Percentiles rank a stretch among this genome's conserved stretches.
phyloP scores from a whole-genome alignment of 2,113 vertebrate species.

The Zootoca vivipara region DNA sequence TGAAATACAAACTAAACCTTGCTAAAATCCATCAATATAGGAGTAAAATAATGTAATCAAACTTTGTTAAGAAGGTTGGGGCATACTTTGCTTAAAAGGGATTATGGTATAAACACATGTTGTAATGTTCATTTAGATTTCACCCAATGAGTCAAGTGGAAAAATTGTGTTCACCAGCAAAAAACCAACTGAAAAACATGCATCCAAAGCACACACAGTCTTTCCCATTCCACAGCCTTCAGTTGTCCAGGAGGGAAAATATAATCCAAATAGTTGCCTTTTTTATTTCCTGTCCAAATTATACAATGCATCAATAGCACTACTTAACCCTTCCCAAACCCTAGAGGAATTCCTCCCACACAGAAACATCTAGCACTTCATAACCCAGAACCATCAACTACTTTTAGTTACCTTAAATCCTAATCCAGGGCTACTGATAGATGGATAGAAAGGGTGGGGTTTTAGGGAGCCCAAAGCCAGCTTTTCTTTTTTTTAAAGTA shows the following conservation, averaged over 20 bases:
- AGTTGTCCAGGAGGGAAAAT: conserved; percentile 51
- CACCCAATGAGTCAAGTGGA: conserved; percentile 50
- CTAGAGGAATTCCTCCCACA: not conserved
- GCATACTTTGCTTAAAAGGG: not conserved
- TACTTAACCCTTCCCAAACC: not conserved
- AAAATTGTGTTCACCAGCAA: conserved; percentile 58
- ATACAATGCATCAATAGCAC: not conserved
- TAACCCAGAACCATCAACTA: not conserved
- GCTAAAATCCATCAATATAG: not conserved
- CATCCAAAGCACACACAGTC: conserved; percentile 39
- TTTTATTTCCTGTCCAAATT: conserved; percentile 21
- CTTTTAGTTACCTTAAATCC: not conserved
- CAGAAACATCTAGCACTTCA: not conserved
- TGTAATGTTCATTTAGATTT: conserved; percentile 58
- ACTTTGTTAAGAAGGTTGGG: not conserved
- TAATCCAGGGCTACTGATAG: not conserved
- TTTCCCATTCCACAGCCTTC: conserved; percentile 62
- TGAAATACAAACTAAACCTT: fast-evolving
- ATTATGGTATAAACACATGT: conserved; percentile 47
- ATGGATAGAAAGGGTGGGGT: no score
- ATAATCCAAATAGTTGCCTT: not conserved
- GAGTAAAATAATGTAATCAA: not conserved
- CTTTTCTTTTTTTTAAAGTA: no score
- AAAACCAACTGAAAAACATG: conserved; percentile 38
- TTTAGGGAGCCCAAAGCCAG: no score